Evolutionary conservation across 2,797 vertebrate species (phyloP), one percentile per base, ranked within the genome.

Genomic region (Salarias fasciatus): DNA sequence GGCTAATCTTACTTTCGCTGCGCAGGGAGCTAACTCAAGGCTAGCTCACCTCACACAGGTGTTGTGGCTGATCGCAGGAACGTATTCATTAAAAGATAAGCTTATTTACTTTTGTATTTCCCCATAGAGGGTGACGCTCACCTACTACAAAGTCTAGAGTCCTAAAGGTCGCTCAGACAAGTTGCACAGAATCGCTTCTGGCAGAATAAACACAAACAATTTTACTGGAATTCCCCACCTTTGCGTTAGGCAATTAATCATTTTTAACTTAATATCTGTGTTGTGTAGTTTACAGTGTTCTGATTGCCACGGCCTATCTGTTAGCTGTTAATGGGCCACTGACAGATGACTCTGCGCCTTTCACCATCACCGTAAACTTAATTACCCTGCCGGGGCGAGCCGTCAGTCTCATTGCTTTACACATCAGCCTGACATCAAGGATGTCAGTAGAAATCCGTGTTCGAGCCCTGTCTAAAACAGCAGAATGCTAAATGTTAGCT

Each of bases 401-500:
- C 30, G 4, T 4, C 4, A 31, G 33, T 35, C 33, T 9, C 6
- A 35, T 9, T 6, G 4, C 8, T 4, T 8, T 6, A 9, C 33
- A 9, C 6, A 6, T 35, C 33, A 35, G 31, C 4, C 8, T 31
- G 4, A 8, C 8, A 31, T 31, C 8, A 31, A 31, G 8, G 30
- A 31, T 8, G 30, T 31, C 30, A 8, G 30, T 31, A 31, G 8
- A 35, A 35, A 9, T 35, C 33, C 6, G 33, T 35, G 6, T 33
- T 6, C 9, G 42, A 3, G 14, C 11, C 14, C 13, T 8, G 9
- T 18, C 43, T n/a, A n/a, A 13, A 13, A 24, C 8, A 3, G 28
- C 14, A 41, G 36, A 47, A 33, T 69, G 83, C 84, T 87, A 85
- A 79, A 76, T 14, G 59, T 64, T 88, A 90, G 88, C 84, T 53